Evolutionary conservation across 2,797 vertebrate genomes (phyloP).

Genomic region (Nyctalus aviator): DNA sequence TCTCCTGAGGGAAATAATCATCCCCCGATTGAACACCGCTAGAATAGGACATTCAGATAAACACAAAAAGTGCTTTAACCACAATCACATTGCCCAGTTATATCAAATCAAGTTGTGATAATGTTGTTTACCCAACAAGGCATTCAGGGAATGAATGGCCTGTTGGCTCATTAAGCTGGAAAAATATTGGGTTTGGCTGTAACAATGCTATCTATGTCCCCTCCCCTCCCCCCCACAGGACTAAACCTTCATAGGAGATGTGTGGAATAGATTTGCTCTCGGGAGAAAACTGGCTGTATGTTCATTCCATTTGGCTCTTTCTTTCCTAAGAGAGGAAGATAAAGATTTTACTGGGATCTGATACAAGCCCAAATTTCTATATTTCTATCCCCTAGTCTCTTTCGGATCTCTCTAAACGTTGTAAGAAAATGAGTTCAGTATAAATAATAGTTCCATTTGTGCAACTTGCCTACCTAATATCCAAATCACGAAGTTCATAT

Average conservation of each 20-base stretch:
- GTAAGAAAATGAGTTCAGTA: background rate
- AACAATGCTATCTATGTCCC: background rate
- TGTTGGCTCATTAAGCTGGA: background rate
- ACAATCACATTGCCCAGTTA: background rate
- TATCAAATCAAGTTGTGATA: background rate
- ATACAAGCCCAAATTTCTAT: background rate
- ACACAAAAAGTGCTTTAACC: background rate
- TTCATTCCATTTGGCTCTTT: background rate
- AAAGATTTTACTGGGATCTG: background rate
- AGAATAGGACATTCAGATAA: background rate
- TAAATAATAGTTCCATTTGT: slow-evolving; percentile 30
- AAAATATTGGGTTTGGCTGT: background rate
- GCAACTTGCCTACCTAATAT: background rate
- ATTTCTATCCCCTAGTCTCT: background rate
- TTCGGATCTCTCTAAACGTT: background rate
- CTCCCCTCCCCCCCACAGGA: background rate
- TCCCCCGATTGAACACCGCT: background rate
- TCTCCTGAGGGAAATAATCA: background rate
- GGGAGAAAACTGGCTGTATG: background rate
- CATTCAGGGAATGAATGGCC: background rate
- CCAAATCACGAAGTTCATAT: background rate
- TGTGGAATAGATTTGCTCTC: background rate
- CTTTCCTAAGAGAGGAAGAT: background rate
- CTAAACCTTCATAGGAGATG: background rate
- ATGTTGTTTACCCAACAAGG: background rate